These are phyloP conservation scores for pig (Sus scrofa) DNA, from an alignment of 2,113 vertebrate genomes.

Conservation along the genomic window T2T-Sscrofa CM000828.6:56607501-56608000, in stretches of 20 bases:
- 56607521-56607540: conserved; percentile 77
- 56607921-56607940: neutral
- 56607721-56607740: neutral
- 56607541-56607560: conserved; percentile 83
- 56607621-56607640: conserved; percentile 82
- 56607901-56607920: neutral
- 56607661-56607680: conserved; percentile 57
- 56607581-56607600: conserved; percentile 85
- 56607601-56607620: conserved; percentile 80
- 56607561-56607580: conserved; percentile 83
- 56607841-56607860: too few species aligned
- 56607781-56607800: neutral
- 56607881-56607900: neutral
- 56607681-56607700: neutral
- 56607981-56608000: neutral
- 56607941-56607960: neutral
- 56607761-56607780: neutral
- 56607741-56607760: neutral
- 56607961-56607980: neutral
- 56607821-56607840: neutral
- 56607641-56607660: conserved; percentile 57
- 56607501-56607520: conserved; percentile 83
- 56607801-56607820: neutral
- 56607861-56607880: neutral
- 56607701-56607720: neutral